phyloP scores from a whole-genome alignment of 2,888 invertebrate genomes.

The Zhuqinia jingwanae region DNA sequence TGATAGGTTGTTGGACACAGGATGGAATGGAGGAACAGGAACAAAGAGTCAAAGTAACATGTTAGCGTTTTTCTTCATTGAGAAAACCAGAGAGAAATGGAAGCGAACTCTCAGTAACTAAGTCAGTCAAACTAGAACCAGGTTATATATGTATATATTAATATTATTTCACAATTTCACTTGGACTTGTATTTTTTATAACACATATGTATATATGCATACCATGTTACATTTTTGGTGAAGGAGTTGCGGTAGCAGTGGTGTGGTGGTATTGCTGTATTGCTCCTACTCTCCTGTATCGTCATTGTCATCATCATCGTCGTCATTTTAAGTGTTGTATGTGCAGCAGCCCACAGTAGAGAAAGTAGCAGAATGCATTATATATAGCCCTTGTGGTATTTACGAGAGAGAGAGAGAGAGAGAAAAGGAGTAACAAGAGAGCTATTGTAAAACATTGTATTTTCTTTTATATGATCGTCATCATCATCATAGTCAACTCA shows the following conservation, averaged over 20 bases:
- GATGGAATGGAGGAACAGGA: conserved; percentile 35
- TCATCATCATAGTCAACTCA: conserved; percentile 13
- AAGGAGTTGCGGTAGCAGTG: conserved; percentile 16
- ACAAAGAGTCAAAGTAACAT: conserved; percentile 46
- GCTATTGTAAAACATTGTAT: conserved; percentile 33
- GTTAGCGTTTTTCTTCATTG: neutral
- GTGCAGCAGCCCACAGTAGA: neutral
- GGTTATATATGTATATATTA: no score
- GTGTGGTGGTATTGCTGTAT: neutral
- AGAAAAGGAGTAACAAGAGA: conserved; percentile 16
- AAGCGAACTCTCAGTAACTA: neutral
- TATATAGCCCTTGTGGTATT: neutral
- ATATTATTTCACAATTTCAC: conserved; percentile 13
- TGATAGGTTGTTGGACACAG: neutral
- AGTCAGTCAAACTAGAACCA: neutral
- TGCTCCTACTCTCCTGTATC: no score
- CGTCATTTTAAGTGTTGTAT: conserved; percentile 25
- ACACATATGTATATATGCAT: neutral
- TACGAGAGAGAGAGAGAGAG: neutral
- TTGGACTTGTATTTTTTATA: neutral
- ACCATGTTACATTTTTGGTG: neutral
- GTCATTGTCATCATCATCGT: neutral
- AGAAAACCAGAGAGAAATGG: neutral
- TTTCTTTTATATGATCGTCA: neutral
- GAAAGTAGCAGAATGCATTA: conserved; percentile 2